Base-by-base conservation (phyloP, 2,113 vertebrate genomes). In the Budorcas taxicolor region DNA sequence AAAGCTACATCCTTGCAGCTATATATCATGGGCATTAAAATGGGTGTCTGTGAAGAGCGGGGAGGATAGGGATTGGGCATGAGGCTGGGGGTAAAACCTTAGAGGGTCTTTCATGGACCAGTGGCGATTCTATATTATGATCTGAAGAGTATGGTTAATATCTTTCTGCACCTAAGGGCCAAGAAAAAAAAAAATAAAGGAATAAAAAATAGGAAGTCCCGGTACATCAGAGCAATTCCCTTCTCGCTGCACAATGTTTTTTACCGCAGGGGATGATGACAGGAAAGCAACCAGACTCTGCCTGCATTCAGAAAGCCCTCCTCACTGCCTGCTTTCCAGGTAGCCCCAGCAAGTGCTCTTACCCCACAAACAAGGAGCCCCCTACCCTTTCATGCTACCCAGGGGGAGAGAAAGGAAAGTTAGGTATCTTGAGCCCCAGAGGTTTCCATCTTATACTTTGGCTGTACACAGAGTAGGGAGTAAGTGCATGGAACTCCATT, bases 71-170 rank as follows among this genome's bases (percentile, higher is more conserved):
- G 62, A 55, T n/a, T 7, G 47, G 86, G 1, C 21, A 10, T 36
- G 19, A 53, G 27, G 19, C 31, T 3, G 17, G 55, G 4, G 19
- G 27, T 15, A 40, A 89, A 62, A 40, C 25, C 55, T 27, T 6
- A 36, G 93, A 67, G 67, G 80, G 53, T 55, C 93, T 88, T 94
- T 94, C 91, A 81, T 83, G 90, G 67, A 52, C 53, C 67, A 40
- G 8, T 83, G 86, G 92, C 25, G 53, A 81, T 57, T 60, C 96
- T 87, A 40, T n/a, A 89, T 93, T 89, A 86, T 14, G 64, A 96
- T 64, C 78, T 93, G 87, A 95, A 60, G 43, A 87, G 71, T 17
- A 33, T 89, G 87, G 96, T 93, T 83, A 89, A 96, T 93, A 89
- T 87, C 80, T 55, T 81, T 50, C 94, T 85, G 94, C 23, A 71